Conservation (phyloP, 2,113 vertebrate genomes). For the Platanista minor region DNA sequence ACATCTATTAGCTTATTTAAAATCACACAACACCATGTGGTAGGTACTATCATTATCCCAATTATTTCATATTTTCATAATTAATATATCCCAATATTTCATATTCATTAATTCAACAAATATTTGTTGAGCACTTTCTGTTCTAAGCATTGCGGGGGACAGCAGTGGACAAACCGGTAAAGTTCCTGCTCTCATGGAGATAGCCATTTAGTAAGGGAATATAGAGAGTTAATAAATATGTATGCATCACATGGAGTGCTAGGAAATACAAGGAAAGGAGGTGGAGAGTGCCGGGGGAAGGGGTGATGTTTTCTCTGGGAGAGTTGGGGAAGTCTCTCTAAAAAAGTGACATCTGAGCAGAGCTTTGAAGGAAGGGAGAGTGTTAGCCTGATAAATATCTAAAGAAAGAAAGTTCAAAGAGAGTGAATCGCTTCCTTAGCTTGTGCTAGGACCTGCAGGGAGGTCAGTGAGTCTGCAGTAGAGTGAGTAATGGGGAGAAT, state of each 20-base stretch:
- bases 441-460: background rate
- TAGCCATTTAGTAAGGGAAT: background rate
- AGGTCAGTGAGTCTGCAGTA: background rate
- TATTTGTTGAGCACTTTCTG: background rate
- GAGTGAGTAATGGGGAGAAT: background rate
- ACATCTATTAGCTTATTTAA: background rate
- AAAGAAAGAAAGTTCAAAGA: background rate
- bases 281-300: too few relatives aligned
- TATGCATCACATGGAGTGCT: background rate
- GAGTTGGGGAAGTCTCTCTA: background rate
- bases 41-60: background rate
- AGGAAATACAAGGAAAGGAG: background rate
- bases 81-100: background rate
- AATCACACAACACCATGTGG: background rate
- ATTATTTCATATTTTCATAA: background rate
- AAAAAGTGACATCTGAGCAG: background rate
- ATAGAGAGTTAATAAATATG: background rate
- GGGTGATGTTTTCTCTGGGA: background rate
- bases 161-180: background rate
- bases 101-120: background rate
- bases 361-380: background rate
- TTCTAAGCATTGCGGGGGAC: background rate
- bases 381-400: background rate
- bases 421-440: background rate
- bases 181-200: background rate